These are phyloP conservation scores for Macrosoma leucophasiata DNA, from an alignment of 2,888 invertebrate species.

Conservation along the genomic window DNA sequence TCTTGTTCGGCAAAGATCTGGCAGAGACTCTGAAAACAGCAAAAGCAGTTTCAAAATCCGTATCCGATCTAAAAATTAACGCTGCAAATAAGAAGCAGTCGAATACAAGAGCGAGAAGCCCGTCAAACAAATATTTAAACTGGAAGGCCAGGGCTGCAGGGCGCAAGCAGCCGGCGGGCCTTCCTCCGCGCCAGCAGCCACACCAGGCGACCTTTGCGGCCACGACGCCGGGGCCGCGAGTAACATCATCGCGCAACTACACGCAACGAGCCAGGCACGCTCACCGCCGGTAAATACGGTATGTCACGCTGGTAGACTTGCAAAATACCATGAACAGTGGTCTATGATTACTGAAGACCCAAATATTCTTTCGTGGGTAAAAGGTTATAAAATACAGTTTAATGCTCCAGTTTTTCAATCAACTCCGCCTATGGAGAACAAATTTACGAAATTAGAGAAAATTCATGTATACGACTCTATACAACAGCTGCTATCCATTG, in stretches of 20 bases:
- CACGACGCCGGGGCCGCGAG: neutral
- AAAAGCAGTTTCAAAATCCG: conserved; percentile 21
- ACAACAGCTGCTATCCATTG: no score
- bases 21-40: conserved; percentile 22
- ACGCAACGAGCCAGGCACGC: neutral
- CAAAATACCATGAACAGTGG: conserved; percentile 17
- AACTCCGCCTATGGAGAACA: no score
- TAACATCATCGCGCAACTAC: neutral
- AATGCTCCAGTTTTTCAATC: neutral
- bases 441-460: no score
- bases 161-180: conserved; percentile 1
- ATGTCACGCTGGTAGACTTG: conserved; percentile 15
- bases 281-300: conserved; percentile 7
- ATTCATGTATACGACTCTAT: no score
- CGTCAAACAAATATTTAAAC: conserved; percentile 9
- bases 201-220: neutral
- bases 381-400: conserved; percentile 1
- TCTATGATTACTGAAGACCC: conserved; percentile 17
- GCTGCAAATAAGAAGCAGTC: conserved; percentile 1
- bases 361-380: conserved; percentile 16
- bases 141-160: neutral
- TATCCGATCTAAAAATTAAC: conserved; percentile 14
- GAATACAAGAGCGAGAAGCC: conserved; percentile 4
- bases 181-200: conserved; percentile 3
- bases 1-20: conserved; percentile 21